These are phyloP conservation scores for Drosophila bocki DNA, from an alignment of 1,140 invertebrate species.

Conservation along the genomic window DNA sequence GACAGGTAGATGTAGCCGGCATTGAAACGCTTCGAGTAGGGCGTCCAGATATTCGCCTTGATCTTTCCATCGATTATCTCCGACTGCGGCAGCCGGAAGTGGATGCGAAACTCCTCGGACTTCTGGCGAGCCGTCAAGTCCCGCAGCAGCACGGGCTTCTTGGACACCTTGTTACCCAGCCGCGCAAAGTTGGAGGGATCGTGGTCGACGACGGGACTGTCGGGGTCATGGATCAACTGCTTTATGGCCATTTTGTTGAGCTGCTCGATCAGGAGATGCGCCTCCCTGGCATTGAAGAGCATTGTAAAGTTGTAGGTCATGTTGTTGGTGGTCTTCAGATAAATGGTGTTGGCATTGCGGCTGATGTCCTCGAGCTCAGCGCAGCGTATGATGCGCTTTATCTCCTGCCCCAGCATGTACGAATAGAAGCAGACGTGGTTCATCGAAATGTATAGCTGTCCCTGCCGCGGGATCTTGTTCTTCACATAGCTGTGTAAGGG, in stretches of 20 bases:
- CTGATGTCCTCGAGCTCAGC: conserved; percentile 77
- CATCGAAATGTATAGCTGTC: conserved; percentile 98
- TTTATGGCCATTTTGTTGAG: conserved; percentile 98
- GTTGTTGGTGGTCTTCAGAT: conserved; percentile 81
- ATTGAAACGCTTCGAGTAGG: conserved; percentile 96
- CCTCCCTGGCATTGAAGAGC: conserved; percentile 95
- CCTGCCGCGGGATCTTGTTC: conserved; percentile 95
- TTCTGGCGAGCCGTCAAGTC: conserved; percentile 97
- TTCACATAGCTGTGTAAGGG: conserved; percentile 93
- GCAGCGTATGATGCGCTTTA: conserved; percentile 92
- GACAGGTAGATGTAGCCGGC: conserved; percentile 97
- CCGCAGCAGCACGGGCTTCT: conserved; percentile 95
- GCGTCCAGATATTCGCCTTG: conserved; percentile 94
- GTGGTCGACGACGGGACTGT: conserved; percentile 81
- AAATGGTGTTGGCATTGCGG: conserved; percentile 70
- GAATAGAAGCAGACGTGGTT: conserved; percentile 98
- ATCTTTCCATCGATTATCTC: conserved; percentile 98
- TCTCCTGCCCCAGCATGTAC: conserved; percentile 96
- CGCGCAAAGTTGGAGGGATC: conserved; percentile 86
- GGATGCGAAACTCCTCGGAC: conserved; percentile 93
- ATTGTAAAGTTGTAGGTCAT: conserved; percentile 86
- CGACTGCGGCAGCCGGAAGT: conserved; percentile 93
- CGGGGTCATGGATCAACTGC: conserved; percentile 87
- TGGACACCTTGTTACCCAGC: conserved; percentile 90
- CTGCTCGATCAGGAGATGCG: conserved; percentile 96